These are phyloP conservation scores for Erebia aethiops DNA, from an alignment of 2,888 invertebrate species.

Conservation along the genomic window DNA sequence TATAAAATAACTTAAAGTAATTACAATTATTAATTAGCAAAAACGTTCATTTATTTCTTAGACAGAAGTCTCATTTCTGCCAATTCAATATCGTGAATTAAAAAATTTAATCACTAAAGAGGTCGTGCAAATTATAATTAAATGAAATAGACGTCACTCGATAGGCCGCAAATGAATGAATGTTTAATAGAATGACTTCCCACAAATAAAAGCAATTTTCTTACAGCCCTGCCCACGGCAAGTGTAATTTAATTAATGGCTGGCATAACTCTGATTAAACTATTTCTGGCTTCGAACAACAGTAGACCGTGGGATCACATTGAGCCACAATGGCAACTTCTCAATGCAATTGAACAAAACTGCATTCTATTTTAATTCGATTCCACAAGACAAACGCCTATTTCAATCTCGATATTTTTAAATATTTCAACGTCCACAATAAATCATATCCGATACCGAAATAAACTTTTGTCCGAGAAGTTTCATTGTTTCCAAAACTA, in stretches of 20 bases:
- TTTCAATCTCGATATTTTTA: constrained; percentile 27
- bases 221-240: constrained; percentile 62
- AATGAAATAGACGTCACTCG: constrained; percentile 70
- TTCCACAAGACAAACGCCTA: constrained; percentile 23
- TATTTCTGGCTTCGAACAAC: constrained; percentile 53
- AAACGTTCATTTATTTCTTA: not conserved
- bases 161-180: constrained; percentile 57
- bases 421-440: constrained; percentile 30
- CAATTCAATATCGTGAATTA: not conserved
- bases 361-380: constrained; percentile 44
- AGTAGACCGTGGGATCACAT: constrained; percentile 36
- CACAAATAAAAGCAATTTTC: constrained; percentile 77
- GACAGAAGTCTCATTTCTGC: constrained; percentile 35
- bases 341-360: constrained; percentile 39
- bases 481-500: constrained; percentile 27
- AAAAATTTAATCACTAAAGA: constrained; percentile 48
- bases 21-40: not conserved
- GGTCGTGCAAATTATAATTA: constrained; percentile 70
- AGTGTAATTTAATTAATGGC: constrained; percentile 73
- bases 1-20: not conserved
- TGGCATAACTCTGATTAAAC: constrained; percentile 71
- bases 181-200: constrained; percentile 72
- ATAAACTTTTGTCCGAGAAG: constrained; percentile 25
- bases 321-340: constrained; percentile 22
- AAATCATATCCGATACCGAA: constrained; percentile 18